A percentile compares a stretch with the other conserved stretches of the same genome.
Conservation (phyloP, 2,888 invertebrate species). For the Alloplasta piceator region DNA sequence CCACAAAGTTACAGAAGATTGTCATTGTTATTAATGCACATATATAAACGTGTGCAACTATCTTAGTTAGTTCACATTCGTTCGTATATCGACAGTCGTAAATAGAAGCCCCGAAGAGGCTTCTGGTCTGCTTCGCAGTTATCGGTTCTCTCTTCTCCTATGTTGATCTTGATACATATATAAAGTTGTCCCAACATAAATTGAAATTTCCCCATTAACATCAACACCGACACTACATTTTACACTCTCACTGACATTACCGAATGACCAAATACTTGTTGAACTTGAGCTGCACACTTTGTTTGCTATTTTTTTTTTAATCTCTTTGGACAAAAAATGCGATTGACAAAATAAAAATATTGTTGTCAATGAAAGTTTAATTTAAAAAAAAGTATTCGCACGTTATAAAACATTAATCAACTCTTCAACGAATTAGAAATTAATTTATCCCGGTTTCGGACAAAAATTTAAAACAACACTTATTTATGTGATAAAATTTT, state of each 20-base stretch:
- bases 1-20: neutral
- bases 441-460: too few species aligned
- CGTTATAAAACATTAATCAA: conserved; percentile 20
- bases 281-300: neutral
- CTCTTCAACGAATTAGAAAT: too few species aligned
- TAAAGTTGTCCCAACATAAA: neutral
- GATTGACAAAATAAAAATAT: conserved; percentile 2
- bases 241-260: neutral
- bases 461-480: too few species aligned
- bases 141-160: conserved; percentile 70
- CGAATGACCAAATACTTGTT: neutral
- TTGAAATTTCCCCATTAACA: neutral
- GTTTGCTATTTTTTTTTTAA: neutral
- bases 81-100: conserved; percentile 57
- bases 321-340: neutral
- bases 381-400: neutral
- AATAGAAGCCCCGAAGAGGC: conserved; percentile 66
- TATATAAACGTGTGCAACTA: neutral
- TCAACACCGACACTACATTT: neutral
- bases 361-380: conserved; percentile 1
- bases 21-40: neutral
- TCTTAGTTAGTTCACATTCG: conserved; percentile 26
- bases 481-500: too few species aligned
- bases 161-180: conserved; percentile 8
- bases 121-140: conserved; percentile 64